A percentile compares a stretch with the other conserved stretches of the same genome.
Evolutionary conservation across 2,797 vertebrate genomes (phyloP).

Genomic region (Enteromius argenteus): DNA sequence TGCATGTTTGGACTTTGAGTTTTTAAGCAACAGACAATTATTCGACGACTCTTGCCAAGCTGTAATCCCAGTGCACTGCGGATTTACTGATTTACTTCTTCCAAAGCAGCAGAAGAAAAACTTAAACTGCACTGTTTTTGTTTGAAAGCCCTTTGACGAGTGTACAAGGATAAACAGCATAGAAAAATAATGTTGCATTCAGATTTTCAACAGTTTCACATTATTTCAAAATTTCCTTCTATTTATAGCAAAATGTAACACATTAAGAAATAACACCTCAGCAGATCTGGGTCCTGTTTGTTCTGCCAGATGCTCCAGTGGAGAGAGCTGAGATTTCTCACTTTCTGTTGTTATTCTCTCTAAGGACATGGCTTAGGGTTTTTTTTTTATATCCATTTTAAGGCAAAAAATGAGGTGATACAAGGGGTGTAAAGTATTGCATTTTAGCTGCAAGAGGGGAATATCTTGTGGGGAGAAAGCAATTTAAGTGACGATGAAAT

Average conservation of each 20-base stretch:
- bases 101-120: background rate
- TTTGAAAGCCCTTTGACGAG: background rate
- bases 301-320: constrained; percentile 38
- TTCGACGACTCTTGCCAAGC: constrained; percentile 8
- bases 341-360: constrained; percentile 34
- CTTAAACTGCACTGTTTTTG: background rate
- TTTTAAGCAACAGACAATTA: constrained; percentile 22
- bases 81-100: constrained; percentile 17
- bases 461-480: constrained; percentile 51
- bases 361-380: constrained; percentile 32
- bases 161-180: constrained; percentile 1
- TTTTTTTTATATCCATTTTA: constrained; percentile 32
- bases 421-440: constrained; percentile 34
- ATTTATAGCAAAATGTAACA: constrained; percentile 25
- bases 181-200: background rate
- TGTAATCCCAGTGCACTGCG: constrained; percentile 2
- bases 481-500: constrained; percentile 61
- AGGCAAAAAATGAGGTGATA: constrained; percentile 39
- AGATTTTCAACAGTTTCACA: constrained; percentile 12
- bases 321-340: constrained; percentile 1
- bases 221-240: background rate
- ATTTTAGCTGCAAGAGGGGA: constrained; percentile 42
- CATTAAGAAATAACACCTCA: constrained; percentile 20
- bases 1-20: constrained; percentile 26
- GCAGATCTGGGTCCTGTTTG: constrained; percentile 22